These are phyloP conservation scores for Tenualosa ilisha DNA, from an alignment of 2,797 vertebrate genomes.

Conservation along the genomic window DNA sequence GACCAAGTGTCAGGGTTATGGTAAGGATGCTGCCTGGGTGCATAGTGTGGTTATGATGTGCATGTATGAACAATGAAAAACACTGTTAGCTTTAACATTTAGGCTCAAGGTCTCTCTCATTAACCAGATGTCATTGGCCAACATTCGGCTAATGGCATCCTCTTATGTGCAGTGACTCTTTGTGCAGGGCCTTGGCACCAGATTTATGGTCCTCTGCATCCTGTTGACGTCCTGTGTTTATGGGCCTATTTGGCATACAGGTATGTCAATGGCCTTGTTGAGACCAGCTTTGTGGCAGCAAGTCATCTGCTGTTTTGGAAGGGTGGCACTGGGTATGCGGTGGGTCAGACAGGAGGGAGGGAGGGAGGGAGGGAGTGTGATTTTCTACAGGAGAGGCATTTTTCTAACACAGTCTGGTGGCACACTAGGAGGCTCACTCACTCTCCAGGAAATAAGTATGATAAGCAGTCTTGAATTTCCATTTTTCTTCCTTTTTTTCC, in stretches of 20 bases:
- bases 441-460: conserved; percentile 29
- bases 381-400: conserved; percentile 32
- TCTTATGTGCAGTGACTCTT: conserved; percentile 45
- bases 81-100: neutral
- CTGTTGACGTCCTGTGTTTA: conserved; percentile 69
- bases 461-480: conserved; percentile 42
- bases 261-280: conserved; percentile 56
- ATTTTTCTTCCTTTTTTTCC: neutral
- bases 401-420: conserved; percentile 38
- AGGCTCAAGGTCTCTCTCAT: conserved; percentile 35
- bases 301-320: conserved; percentile 47
- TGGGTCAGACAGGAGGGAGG: neutral
- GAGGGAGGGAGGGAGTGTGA: neutral
- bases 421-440: conserved; percentile 37
- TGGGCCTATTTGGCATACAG: conserved; percentile 68
- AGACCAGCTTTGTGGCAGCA: conserved; percentile 49
- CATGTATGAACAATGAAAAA: conserved; percentile 2
- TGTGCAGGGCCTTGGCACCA: conserved; percentile 39
- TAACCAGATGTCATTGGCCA: conserved; percentile 53
- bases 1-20: no score
- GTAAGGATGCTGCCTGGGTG: no score
- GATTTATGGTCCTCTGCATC: conserved; percentile 64
- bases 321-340: neutral
- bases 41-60: neutral
- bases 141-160: conserved; percentile 47